A percentile compares a stretch with the other conserved stretches of the same genome.
Conservation (phyloP, 2,113 vertebrate genomes). For the Leptobrachium ailaonicum region DNA sequence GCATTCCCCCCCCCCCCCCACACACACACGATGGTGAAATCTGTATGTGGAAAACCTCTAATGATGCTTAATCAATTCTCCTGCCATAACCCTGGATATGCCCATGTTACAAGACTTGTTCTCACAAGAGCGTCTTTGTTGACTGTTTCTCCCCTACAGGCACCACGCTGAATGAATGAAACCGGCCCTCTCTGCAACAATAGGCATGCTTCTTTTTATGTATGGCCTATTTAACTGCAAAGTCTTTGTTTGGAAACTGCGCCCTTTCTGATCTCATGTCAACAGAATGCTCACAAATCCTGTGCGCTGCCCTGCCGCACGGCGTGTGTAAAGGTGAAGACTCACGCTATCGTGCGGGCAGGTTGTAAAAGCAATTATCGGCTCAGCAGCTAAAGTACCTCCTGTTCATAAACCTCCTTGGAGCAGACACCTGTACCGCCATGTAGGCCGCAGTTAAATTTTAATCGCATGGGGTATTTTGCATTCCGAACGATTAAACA, state of each 20-base stretch:
- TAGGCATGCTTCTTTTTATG: constrained; percentile 43
- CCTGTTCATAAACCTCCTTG: background rate
- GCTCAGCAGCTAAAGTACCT: background rate
- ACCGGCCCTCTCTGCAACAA: constrained; percentile 31
- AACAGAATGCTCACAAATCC: constrained; percentile 37
- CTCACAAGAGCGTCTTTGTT: constrained; percentile 40
- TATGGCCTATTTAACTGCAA: constrained; percentile 23
- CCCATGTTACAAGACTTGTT: constrained; percentile 28
- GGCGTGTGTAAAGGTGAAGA: constrained; percentile 4
- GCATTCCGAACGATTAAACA: too few relatives aligned
- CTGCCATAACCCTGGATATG: constrained; percentile 21
- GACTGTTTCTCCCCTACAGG: constrained; percentile 40
- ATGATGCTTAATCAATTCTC: background rate
- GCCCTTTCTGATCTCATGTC: constrained; percentile 42
- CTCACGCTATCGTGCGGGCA: background rate
- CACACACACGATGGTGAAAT: background rate
- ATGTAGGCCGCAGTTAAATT: too few relatives aligned
- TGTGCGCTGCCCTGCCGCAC: background rate
- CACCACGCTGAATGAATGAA: constrained; percentile 34
- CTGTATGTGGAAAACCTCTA: background rate
- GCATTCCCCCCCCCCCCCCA: too few relatives aligned
- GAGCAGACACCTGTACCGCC: too few relatives aligned
- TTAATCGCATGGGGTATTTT: too few relatives aligned
- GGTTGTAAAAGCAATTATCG: background rate
- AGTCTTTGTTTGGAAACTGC: constrained; percentile 43